Conservation (phyloP, 2,888 invertebrate species). For the Orthonevra nobilis region DNA sequence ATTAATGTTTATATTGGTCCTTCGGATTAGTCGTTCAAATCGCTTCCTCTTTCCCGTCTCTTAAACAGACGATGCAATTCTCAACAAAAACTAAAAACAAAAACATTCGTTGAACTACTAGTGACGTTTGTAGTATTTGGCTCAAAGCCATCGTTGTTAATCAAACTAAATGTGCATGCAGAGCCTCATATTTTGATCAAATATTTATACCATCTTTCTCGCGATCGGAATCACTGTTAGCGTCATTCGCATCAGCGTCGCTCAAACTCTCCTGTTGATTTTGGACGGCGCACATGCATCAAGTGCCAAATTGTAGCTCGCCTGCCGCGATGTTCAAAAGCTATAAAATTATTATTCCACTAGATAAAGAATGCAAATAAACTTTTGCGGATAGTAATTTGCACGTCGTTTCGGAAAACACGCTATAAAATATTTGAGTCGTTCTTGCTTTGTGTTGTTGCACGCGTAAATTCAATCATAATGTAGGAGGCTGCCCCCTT, state of each 20-base stretch:
- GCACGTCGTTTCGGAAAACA: slow-evolving; percentile 2
- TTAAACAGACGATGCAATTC: too few species aligned
- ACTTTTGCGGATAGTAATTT: slow-evolving; percentile 6
- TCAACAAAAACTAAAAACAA: too few species aligned
- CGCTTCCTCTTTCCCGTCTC: too few species aligned
- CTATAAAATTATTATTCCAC: slow-evolving; percentile 43
- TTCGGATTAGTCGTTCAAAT: too few species aligned
- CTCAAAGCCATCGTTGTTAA: too few species aligned
- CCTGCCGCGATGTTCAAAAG: slow-evolving; percentile 18
- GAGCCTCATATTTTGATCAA: too few species aligned
- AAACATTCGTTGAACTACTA: too few species aligned
- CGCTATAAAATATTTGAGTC: slow-evolving; percentile 4
- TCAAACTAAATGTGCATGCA: too few species aligned
- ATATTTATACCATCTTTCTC: too few species aligned
- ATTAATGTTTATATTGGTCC: too few species aligned
- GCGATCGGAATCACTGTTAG: slow-evolving; percentile 4
- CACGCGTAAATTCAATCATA: background rate
- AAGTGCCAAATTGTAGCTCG: slow-evolving; percentile 40
- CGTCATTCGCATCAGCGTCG: background rate
- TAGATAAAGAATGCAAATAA: slow-evolving; percentile 38
- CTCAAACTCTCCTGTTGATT: background rate
- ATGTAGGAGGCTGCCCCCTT: too few species aligned
- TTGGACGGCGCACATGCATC: slow-evolving; percentile 16
- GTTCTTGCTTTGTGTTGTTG: background rate
- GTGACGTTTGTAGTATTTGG: too few species aligned